phyloP scores from a whole-genome alignment of 2,797 vertebrate species.

The Crenuchus spilurus region DNA sequence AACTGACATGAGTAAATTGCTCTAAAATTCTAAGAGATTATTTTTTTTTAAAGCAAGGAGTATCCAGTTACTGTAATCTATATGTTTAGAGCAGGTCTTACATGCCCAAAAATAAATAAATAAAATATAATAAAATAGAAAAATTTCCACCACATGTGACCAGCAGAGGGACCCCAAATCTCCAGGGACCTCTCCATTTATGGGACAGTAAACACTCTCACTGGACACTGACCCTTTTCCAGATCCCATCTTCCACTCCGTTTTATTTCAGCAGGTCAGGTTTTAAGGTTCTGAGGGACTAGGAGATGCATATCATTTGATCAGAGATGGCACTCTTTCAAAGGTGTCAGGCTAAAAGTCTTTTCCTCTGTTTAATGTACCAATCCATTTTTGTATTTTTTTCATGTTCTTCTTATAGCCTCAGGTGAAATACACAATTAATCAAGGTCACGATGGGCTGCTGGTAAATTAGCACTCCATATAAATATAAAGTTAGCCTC shows the following conservation, averaged over 20 bases:
- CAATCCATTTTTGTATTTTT: constrained; percentile 62
- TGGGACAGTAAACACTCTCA: neutral
- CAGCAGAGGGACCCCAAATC: neutral
- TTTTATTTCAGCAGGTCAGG: neutral
- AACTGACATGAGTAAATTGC: too few relatives aligned
- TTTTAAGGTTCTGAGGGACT: neutral
- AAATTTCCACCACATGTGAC: neutral
- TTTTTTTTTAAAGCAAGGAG: too few relatives aligned
- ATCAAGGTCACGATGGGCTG: constrained; percentile 76
- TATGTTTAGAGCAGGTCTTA: too few relatives aligned
- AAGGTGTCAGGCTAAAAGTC: constrained; percentile 63
- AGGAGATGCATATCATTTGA: constrained; percentile 59
- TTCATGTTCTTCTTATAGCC: constrained; percentile 71
- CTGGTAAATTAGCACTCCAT: constrained; percentile 68
- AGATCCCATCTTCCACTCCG: neutral
- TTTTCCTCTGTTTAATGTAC: constrained; percentile 66
- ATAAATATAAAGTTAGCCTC: constrained; percentile 77
- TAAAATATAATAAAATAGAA: neutral
- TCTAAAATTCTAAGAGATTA: too few relatives aligned
- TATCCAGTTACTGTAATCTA: too few relatives aligned
- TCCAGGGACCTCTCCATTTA: neutral
- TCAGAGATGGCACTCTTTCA: constrained; percentile 67
- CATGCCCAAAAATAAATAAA: too few relatives aligned
- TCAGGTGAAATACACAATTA: constrained; percentile 80
- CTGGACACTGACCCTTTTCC: neutral